Conservation (phyloP, 2,888 invertebrate species). For the Lamellibrachia columna region DNA sequence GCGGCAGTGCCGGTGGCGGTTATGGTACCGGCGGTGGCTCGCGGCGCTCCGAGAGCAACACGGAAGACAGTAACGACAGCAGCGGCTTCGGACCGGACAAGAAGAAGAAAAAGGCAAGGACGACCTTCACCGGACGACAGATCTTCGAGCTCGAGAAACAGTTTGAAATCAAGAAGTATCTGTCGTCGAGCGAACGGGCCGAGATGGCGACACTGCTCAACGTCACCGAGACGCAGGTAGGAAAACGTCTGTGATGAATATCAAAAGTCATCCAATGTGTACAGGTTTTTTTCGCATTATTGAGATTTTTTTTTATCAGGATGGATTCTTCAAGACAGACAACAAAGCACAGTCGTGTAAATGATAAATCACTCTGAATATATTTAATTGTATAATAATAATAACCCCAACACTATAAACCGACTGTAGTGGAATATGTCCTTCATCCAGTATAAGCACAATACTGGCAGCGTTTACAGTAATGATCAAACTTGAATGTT, state of each 20-base stretch:
- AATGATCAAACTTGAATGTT: too few species aligned
- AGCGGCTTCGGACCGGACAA: slow-evolving; percentile 18
- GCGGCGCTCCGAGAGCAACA: slow-evolving; percentile 23
- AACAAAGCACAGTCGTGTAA: too few species aligned
- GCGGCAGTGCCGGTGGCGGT: background rate
- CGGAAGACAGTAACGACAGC: slow-evolving; percentile 25
- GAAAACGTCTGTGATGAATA: slow-evolving; percentile 17
- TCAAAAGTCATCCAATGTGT: background rate
- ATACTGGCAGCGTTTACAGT: too few species aligned
- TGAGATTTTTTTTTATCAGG: background rate
- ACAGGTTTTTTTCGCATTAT: background rate
- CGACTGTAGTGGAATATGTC: too few species aligned
- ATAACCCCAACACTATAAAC: too few species aligned
- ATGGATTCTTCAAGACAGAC: background rate
- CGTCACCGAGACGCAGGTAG: slow-evolving; percentile 95
- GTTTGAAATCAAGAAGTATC: slow-evolving; percentile 94
- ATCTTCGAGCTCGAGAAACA: slow-evolving; percentile 96
- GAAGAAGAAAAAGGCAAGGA: slow-evolving; percentile 80
- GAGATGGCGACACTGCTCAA: slow-evolving; percentile 93
- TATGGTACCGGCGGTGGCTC: slow-evolving; percentile 17
- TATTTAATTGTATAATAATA: too few species aligned
- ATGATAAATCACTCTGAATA: too few species aligned
- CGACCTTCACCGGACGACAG: slow-evolving; percentile 94
- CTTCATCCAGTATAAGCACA: too few species aligned
- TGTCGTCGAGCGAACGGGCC: slow-evolving; percentile 91